phyloP scores from a whole-genome alignment of 1,140 invertebrate genomes.

The Bombus superbus region DNA sequence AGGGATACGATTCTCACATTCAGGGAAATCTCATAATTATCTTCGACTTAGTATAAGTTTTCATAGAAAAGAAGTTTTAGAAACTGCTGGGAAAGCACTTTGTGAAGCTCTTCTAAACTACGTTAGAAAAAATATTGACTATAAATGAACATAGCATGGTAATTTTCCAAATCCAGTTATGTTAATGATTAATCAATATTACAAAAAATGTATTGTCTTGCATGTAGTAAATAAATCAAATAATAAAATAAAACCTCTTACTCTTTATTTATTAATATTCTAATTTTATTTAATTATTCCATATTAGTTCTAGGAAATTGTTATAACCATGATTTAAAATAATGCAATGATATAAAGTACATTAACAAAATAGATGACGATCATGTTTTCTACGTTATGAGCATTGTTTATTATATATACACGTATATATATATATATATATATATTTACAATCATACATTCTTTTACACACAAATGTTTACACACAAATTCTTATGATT shows the following conservation, averaged over 20 bases:
- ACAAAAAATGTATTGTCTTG: background rate
- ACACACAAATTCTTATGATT: background rate
- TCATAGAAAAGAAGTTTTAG: slow-evolving; percentile 73
- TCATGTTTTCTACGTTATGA: too few species aligned
- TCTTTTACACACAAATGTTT: too few species aligned
- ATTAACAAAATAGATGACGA: too few species aligned
- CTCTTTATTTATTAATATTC: background rate
- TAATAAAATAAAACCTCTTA: background rate
- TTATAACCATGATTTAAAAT: background rate
- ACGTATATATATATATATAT: background rate
- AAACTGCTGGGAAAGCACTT: slow-evolving; percentile 65
- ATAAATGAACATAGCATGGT: slow-evolving; percentile 14
- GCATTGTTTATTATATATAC: background rate
- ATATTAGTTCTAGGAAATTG: background rate
- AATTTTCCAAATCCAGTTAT: background rate
- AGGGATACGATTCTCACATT: slow-evolving; percentile 80
- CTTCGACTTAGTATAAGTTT: slow-evolving; percentile 83
- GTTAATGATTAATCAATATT: background rate
- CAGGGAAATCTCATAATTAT: slow-evolving; percentile 75
- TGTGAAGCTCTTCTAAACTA: slow-evolving; percentile 73
- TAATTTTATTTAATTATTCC: background rate
- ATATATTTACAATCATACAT: too few species aligned
- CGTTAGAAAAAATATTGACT: slow-evolving; percentile 33
- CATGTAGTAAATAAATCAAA: background rate
- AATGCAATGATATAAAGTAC: background rate